phyloP scores from a whole-genome alignment of 1,140 invertebrate genomes.

The Bombus ignitus region DNA sequence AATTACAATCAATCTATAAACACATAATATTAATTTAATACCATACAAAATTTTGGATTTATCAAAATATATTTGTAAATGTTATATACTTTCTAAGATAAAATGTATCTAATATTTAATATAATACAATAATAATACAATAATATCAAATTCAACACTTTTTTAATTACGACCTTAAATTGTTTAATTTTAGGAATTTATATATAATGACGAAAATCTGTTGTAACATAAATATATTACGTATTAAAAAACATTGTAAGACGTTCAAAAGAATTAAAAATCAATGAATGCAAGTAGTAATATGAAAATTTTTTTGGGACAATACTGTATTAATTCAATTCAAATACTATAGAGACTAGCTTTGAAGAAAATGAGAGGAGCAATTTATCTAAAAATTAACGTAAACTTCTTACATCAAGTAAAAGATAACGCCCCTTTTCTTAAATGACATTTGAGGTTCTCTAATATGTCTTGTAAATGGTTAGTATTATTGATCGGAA shows the following conservation, averaged over 20 bases:
- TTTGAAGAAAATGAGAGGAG: not conserved
- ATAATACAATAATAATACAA: too few relatives aligned
- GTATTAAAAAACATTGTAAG: not conserved
- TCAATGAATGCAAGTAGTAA: not conserved
- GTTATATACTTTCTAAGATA: not conserved
- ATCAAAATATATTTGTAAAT: not conserved
- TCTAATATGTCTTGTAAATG: constrained; percentile 63
- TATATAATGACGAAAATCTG: not conserved
- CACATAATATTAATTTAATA: constrained; percentile 18
- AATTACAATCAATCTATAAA: constrained; percentile 52
- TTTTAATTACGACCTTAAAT: not conserved
- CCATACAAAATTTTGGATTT: not conserved
- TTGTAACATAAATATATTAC: constrained; percentile 6
- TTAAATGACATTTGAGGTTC: constrained; percentile 67
- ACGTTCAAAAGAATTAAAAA: not conserved
- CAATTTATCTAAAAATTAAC: not conserved
- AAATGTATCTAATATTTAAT: not conserved
- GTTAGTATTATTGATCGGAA: constrained; percentile 72
- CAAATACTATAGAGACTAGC: not conserved
- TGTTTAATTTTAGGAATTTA: not conserved
- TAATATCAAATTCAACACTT: not conserved
- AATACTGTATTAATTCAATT: not conserved
- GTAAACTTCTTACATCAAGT: not conserved
- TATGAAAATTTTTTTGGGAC: not conserved
- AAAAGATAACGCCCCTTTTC: constrained; percentile 63